phyloP scores from a whole-genome alignment of 2,888 invertebrate genomes.

The Antitype chi region DNA sequence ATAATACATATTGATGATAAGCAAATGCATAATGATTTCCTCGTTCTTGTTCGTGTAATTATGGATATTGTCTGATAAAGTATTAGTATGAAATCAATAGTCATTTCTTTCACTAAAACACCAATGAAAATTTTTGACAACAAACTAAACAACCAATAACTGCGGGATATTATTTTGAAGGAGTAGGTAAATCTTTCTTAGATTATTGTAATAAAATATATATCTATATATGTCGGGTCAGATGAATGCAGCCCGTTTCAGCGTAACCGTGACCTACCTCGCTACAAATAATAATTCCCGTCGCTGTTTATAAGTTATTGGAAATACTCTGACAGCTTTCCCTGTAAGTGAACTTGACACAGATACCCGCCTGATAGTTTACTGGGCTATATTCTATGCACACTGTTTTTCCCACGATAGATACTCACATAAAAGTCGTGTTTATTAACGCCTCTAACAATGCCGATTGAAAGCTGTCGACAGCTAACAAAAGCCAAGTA shows the following conservation, averaged over 20 bases:
- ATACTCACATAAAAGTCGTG: background rate
- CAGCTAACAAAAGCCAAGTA: conserved; percentile 3
- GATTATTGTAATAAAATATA: conserved; percentile 16
- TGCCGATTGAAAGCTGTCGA: background rate
- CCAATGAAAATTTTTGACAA: background rate
- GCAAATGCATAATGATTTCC: background rate
- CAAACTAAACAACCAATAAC: conserved; percentile 1
- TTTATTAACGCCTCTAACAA: background rate
- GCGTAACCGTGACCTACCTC: conserved; percentile 58
- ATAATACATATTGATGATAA: background rate
- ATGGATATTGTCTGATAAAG: background rate
- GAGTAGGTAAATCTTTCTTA: background rate
- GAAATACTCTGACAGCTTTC: conserved; percentile 49
- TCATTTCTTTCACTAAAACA: background rate
- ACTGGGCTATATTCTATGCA: conserved; percentile 24
- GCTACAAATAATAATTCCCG: conserved; percentile 55
- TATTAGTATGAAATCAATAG: background rate
- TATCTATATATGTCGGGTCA: conserved; percentile 15
- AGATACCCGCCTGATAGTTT: conserved; percentile 35
- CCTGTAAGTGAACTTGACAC: conserved; percentile 54
- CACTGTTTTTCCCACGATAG: background rate
- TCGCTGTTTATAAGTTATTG: conserved; percentile 53
- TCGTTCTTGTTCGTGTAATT: background rate
- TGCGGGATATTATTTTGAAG: conserved; percentile 16
- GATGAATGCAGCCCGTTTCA: conserved; percentile 36